Base-by-base conservation (phyloP, 2,888 invertebrate species). In the Autographa gamma region DNA sequence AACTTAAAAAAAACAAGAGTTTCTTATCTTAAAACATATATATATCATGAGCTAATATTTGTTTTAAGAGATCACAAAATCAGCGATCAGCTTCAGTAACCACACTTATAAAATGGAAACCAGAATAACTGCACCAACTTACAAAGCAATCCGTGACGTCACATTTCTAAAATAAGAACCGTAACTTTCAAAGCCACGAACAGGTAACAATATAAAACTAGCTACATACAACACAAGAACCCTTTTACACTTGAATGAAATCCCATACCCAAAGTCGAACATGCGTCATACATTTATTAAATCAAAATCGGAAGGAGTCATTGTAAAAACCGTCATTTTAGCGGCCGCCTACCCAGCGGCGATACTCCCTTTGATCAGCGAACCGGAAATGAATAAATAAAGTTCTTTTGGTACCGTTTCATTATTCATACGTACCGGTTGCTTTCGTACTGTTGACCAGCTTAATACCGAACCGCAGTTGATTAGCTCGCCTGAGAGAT, bases 351-450 rank as follows among this genome's bases (percentile, higher is more conserved):
- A 31, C 56, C 67, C 56, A 48, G 68, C 63, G 19, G 13, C 69
- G 60, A 77, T 58, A 73, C 77, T 82, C 64, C 79, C 76, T 85
- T 85, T 85, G 86, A 85, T 84, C 79, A 79, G 67, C 71, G 72
- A 71, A 77, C 73, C 75, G 81, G 82, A 85, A 83, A 80, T 81
- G 79, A 84, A 82, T 83, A 83, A 86, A 81, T 82, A 86, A 86
- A 83, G 75, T 85, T 79, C 64, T 84, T 82, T 82, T 72, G 71
- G 64, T 62, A 54, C 69, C 61, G 56, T 79, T 85, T 84, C 77
- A 84, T 86, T 85, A 86, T 86, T 79, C 79, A 85, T 78, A 69
- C 69, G 60, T 64, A 56, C 63, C 59, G 69, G 66, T 58, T 58
- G 66, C 76, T 80, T 80, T 77, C 74, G 78, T 71, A 69, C 43